Evolutionary conservation across 2,797 vertebrate genomes (phyloP).

Genomic region (Catostomus latipinnis): DNA sequence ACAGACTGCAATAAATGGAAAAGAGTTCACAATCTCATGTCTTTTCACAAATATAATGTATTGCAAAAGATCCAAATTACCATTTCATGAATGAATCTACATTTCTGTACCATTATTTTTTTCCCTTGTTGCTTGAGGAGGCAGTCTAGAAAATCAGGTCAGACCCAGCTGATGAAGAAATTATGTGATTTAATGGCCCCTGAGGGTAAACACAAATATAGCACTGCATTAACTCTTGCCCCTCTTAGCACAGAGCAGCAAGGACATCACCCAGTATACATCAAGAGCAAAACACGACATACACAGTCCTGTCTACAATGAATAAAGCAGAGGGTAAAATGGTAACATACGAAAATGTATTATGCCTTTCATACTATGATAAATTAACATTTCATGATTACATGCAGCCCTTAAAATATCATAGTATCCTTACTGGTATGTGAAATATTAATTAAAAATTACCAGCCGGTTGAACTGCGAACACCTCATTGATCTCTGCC

Average conservation of each 20-base stretch:
- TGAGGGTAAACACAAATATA: slow-evolving; percentile 80
- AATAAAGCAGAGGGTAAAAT: background rate
- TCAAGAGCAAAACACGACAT: slow-evolving; percentile 30
- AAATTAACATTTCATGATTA: slow-evolving; percentile 23
- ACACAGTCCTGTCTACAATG: background rate
- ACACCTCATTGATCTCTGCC: too few relatives aligned
- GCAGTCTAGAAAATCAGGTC: slow-evolving; percentile 78
- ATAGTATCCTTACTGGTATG: background rate
- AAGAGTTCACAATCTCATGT: background rate
- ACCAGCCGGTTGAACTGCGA: too few relatives aligned
- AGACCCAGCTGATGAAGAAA: slow-evolving; percentile 78
- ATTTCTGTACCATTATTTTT: slow-evolving; percentile 55
- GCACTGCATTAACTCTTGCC: slow-evolving; percentile 69
- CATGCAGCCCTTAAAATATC: slow-evolving; percentile 6
- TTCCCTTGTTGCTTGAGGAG: slow-evolving; percentile 65
- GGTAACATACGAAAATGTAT: slow-evolving; percentile 11
- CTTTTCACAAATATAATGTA: background rate
- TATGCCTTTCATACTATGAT: slow-evolving; percentile 10
- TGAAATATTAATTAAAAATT: slow-evolving; percentile 10
- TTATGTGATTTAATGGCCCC: slow-evolving; percentile 82
- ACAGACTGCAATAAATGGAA: background rate
- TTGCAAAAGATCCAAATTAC: background rate
- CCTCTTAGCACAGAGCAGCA: slow-evolving; percentile 68
- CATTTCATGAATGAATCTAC: slow-evolving; percentile 1
- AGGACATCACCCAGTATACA: slow-evolving; percentile 70